phyloP scores from a whole-genome alignment of 2,113 vertebrate species.

The Silurus asotus region DNA sequence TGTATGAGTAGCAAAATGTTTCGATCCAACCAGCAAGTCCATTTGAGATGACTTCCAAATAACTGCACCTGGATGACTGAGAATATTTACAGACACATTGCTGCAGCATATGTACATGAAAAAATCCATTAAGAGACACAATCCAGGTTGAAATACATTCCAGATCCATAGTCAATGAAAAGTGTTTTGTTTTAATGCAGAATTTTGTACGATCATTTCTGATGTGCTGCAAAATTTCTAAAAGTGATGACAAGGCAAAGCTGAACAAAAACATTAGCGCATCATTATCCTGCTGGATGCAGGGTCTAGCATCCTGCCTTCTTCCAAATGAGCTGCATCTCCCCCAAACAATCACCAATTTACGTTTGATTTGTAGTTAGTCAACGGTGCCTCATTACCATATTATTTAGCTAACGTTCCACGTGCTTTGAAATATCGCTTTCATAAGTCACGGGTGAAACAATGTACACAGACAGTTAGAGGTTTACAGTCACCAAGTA shows the following conservation, averaged over 20 bases:
- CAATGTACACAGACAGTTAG: slow-evolving; percentile 74
- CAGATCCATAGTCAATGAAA: no score
- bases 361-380: slow-evolving; percentile 70
- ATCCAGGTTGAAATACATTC: background rate
- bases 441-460: slow-evolving; percentile 78
- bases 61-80: no score
- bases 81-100: no score
- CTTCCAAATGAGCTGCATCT: slow-evolving; percentile 54
- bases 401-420: slow-evolving; percentile 70
- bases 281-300: slow-evolving; percentile 22
- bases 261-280: background rate
- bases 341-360: slow-evolving; percentile 69
- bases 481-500: slow-evolving; percentile 77
- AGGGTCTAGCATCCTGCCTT: slow-evolving; percentile 48
- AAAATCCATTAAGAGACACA: no score
- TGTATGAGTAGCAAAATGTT: no score
- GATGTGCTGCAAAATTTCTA: background rate
- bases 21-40: no score
- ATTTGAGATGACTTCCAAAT: no score
- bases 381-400: slow-evolving; percentile 72
- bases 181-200: background rate
- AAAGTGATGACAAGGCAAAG: slow-evolving; percentile 41
- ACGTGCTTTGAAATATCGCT: slow-evolving; percentile 78
- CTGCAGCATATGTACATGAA: no score
- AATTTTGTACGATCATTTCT: background rate